Conservation (phyloP, 2,888 invertebrate species). For the Fragum whitleyi region DNA sequence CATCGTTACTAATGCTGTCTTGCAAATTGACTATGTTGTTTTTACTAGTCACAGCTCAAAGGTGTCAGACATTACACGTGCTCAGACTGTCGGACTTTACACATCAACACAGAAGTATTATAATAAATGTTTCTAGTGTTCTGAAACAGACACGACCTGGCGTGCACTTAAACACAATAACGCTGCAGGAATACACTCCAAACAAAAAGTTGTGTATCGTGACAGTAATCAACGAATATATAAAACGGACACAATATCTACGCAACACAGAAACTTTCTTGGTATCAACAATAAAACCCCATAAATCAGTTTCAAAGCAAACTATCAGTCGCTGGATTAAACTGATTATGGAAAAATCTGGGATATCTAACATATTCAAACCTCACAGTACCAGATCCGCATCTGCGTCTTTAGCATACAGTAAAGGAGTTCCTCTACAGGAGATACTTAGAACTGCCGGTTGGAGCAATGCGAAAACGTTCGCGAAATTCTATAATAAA, state of each 20-base stretch:
- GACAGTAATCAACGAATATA: conserved; percentile 24
- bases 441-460: too few relatives aligned
- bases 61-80: conserved; percentile 15
- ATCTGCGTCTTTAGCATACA: too few relatives aligned
- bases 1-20: conserved; percentile 40
- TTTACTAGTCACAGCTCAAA: too few relatives aligned
- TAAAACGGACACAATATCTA: conserved; percentile 29
- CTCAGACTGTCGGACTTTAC: conserved; percentile 39
- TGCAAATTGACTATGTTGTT: conserved; percentile 47
- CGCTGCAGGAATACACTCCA: conserved; percentile 19
- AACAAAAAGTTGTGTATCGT: conserved; percentile 47
- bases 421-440: too few relatives aligned
- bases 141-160: conserved; percentile 54
- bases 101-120: not conserved
- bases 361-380: conserved; percentile 44
- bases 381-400: conserved; percentile 56
- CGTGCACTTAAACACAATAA: conserved; percentile 29
- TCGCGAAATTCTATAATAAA: too few relatives aligned
- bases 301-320: conserved; percentile 28
- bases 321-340: conserved; percentile 53
- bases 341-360: conserved; percentile 29
- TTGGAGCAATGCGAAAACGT: too few relatives aligned
- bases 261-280: not conserved
- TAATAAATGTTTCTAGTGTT: conserved; percentile 29
- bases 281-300: conserved; percentile 18